phyloP scores from a whole-genome alignment of 2,888 invertebrate genomes.

The Cryptocephalus primarius region DNA sequence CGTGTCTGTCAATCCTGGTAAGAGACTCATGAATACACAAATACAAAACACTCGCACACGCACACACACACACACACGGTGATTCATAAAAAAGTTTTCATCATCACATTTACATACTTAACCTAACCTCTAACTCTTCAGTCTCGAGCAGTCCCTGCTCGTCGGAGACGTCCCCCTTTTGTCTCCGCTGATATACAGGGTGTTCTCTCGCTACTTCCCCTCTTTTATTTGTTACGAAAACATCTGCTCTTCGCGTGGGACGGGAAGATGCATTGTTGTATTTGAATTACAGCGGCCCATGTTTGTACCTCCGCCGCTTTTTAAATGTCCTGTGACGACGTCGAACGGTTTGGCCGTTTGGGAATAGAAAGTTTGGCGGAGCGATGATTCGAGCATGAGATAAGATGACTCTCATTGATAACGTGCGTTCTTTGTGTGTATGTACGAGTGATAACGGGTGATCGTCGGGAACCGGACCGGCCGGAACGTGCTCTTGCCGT shows the following conservation, averaged over 20 bases:
- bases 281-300: constrained; percentile 28
- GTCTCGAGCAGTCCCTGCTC: too few relatives aligned
- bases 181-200: too few relatives aligned
- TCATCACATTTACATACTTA: too few relatives aligned
- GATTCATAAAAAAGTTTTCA: too few relatives aligned
- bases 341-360: constrained; percentile 6
- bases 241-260: constrained; percentile 25
- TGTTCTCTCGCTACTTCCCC: too few relatives aligned
- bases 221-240: constrained; percentile 25
- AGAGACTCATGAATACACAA: constrained; percentile 33
- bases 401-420: constrained; percentile 15
- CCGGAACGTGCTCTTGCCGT: too few relatives aligned
- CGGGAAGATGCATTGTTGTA: constrained; percentile 24
- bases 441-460: neutral
- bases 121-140: too few relatives aligned
- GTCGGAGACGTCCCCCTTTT: too few relatives aligned
- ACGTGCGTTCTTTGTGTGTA: constrained; percentile 4
- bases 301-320: neutral
- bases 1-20: constrained; percentile 73
- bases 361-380: constrained; percentile 37
- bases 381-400: constrained; percentile 8
- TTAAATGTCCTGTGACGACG: too few relatives aligned
- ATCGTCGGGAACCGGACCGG: too few relatives aligned
- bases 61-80: too few relatives aligned
- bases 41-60: neutral